Evolutionary conservation across 1,140 invertebrate genomes (phyloP).

Genomic region (Zelostemma sp.): DNA sequence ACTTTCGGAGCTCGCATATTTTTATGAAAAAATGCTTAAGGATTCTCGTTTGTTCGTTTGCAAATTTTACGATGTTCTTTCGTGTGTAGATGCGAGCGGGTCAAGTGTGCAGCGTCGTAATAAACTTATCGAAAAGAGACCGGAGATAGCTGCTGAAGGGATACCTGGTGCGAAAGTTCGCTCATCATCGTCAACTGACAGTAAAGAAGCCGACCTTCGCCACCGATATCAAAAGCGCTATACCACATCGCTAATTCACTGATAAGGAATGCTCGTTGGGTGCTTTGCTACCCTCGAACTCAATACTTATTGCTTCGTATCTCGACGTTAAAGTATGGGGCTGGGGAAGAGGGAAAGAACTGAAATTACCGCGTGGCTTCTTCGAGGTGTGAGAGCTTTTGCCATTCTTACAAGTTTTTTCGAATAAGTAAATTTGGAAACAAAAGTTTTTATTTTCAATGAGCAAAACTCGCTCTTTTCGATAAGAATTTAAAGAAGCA

Average conservation of each 20-base stretch:
- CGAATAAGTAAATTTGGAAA: no score
- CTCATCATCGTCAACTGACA: slow-evolving; percentile 59
- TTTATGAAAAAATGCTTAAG: no score
- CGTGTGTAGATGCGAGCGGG: slow-evolving; percentile 10
- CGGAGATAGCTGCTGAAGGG: slow-evolving; percentile 49
- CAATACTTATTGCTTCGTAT: slow-evolving; percentile 64
- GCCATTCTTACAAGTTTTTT: no score
- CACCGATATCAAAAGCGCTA: slow-evolving; percentile 31
- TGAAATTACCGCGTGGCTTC: slow-evolving; percentile 41
- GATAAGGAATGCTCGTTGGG: slow-evolving; percentile 61
- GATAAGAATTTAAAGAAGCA: no score
- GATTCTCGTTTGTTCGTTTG: no score
- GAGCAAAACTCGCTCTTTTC: no score
- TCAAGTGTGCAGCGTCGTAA: slow-evolving; percentile 20
- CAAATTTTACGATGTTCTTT: no score
- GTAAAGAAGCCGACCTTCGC: slow-evolving; percentile 33
- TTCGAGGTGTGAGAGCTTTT: slow-evolving; percentile 9
- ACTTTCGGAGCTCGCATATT: no score
- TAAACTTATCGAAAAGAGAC: slow-evolving; percentile 33
- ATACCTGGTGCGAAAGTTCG: slow-evolving; percentile 53
- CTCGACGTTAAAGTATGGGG: slow-evolving; percentile 42
- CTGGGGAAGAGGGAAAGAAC: slow-evolving; percentile 30
- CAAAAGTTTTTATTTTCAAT: no score
- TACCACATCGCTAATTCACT: slow-evolving; percentile 59
- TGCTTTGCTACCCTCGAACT: slow-evolving; percentile 44